A percentile compares a stretch with the other conserved stretches of the same genome.
Conservation (phyloP, 2,888 invertebrate species). For the Taenaris catops region DNA sequence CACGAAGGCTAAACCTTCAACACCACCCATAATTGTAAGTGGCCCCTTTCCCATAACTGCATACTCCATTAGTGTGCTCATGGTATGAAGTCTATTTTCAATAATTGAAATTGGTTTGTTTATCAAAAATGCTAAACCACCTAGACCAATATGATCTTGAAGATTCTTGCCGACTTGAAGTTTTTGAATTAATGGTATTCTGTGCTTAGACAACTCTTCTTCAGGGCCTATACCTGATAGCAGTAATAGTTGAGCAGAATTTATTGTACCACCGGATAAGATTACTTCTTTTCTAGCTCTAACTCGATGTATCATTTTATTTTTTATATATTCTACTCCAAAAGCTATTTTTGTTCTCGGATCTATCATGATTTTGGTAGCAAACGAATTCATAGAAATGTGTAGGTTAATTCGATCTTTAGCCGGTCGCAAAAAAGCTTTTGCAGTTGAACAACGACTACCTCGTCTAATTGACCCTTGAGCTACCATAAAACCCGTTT, state of each 20-base stretch:
- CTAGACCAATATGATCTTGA: slow-evolving; percentile 93
- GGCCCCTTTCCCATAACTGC: slow-evolving; percentile 91
- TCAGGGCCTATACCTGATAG: slow-evolving; percentile 92
- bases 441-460: slow-evolving; percentile 92
- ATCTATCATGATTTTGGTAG: slow-evolving; percentile 86
- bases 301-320: slow-evolving; percentile 85
- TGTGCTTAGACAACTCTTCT: slow-evolving; percentile 84
- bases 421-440: slow-evolving; percentile 91
- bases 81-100: slow-evolving; percentile 87
- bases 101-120: slow-evolving; percentile 89
- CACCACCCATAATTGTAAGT: slow-evolving; percentile 92
- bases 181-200: slow-evolving; percentile 90
- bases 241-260: slow-evolving; percentile 96
- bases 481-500: slow-evolving; percentile 94
- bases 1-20: slow-evolving; percentile 93
- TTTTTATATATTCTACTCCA: slow-evolving; percentile 89
- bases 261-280: slow-evolving; percentile 93
- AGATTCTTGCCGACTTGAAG: slow-evolving; percentile 91
- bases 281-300: slow-evolving; percentile 93
- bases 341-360: slow-evolving; percentile 87
- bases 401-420: slow-evolving; percentile 90
- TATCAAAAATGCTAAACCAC: slow-evolving; percentile 90
- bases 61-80: slow-evolving; percentile 90
- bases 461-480: slow-evolving; percentile 90
- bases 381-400: slow-evolving; percentile 90